A percentile compares a stretch with the other conserved stretches of the same genome.
Evolutionary conservation across 2,888 invertebrate genomes (phyloP).

Genomic region (Frankliniella fusca): DNA sequence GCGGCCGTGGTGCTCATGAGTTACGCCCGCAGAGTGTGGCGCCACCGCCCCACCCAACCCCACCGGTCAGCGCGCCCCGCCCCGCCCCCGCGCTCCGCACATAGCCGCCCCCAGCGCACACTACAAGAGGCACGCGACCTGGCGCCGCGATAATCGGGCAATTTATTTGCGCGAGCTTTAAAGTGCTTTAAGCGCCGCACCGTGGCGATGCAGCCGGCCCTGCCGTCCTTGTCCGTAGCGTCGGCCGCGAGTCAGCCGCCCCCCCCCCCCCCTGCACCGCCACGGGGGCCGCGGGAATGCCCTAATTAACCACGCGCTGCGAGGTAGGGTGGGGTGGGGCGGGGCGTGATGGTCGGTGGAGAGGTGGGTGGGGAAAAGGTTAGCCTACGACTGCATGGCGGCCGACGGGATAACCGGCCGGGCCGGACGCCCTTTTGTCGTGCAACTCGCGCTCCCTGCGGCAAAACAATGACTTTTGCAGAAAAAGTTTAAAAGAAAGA

Average conservation of each 20-base stretch:
- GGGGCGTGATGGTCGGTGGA: not conserved
- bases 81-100: too few relatives aligned
- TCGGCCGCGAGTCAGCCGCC: not conserved
- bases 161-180: slow-evolving; percentile 6
- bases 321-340: not conserved
- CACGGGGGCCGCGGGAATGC: too few relatives aligned
- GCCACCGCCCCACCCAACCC: not conserved
- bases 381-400: not conserved
- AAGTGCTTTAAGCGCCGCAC: not conserved
- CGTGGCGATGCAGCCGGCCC: not conserved
- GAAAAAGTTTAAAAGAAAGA: not conserved
- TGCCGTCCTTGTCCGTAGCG: not conserved
- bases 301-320: not conserved
- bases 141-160: slow-evolving; percentile 6
- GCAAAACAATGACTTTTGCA: slow-evolving; percentile 8
- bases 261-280: not conserved
- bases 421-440: not conserved
- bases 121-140: not conserved
- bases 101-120: not conserved
- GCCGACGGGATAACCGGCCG: not conserved
- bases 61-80: too few relatives aligned
- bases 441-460: not conserved
- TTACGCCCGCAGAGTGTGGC: not conserved
- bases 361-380: not conserved
- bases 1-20: not conserved